Base-by-base conservation (phyloP, 2,113 vertebrate species). In the Malurus melanocephalus region DNA sequence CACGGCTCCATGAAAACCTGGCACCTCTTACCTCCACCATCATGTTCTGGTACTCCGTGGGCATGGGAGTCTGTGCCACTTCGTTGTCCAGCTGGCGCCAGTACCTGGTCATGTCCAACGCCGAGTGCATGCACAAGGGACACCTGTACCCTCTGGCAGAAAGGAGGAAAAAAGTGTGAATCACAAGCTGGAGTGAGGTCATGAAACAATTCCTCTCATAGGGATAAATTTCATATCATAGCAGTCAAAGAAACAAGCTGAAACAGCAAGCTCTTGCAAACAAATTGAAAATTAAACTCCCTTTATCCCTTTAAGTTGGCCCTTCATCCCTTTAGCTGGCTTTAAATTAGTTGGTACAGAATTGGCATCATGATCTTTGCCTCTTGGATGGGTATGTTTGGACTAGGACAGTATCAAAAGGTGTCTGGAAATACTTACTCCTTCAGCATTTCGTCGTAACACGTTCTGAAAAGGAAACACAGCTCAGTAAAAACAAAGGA, bases 41-140 rank as follows among this genome's bases (percentile, higher is more conserved):
- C 93, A 98, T 95, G 51, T 98, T 97, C 96, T 98, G 98, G 91
- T 99, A 99, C 48, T 99, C 99, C 1, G 96, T 94, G 22, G 99
- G 99, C 99, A 99, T 99, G 2, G 98, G 98, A 16, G 98, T 98
- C 93, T 98, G 98, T 0, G 98, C 97, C 4, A 99, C 98, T 74
- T 99, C 98, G 3, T 97, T 95, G 87, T 99, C 99, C 46, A 98
- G 97, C 80, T 98, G 95, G 11, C 98, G 97, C 99, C 99, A 99
- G 73, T 97, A 97, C 23, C 96, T 72, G 10, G 94, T 95, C 99
- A 99, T 99, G 69, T 98, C 94, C 49, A 98, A 92, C 9, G 97
- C 98, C 0, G 99, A 99, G 76, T 98, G 98, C 98, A 99, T 99
- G 91, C 99, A 99, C 56, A 99, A 78, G 5, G 99, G 99, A 90